phyloP scores from a whole-genome alignment of 2,888 invertebrate genomes.

The Chrysolina haemoptera region DNA sequence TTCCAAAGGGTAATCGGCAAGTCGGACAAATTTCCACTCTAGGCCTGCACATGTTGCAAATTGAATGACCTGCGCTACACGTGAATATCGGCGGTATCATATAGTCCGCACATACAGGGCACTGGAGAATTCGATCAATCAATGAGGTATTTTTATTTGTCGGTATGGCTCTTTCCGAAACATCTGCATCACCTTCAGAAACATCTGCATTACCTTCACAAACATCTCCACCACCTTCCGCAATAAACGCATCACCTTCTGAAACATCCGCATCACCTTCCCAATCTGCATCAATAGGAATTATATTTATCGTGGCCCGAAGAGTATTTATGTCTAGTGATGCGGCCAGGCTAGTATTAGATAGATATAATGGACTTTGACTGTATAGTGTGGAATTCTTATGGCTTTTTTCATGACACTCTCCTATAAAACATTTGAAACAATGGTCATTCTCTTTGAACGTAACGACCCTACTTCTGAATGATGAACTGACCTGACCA shows the following conservation, averaged over 20 bases:
- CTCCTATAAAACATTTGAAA: slow-evolving; percentile 25
- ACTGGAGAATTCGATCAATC: not conserved
- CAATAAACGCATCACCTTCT: too few species aligned
- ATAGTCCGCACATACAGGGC: not conserved
- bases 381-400: not conserved
- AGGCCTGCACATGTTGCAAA: not conserved
- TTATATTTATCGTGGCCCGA: not conserved
- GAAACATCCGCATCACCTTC: too few species aligned
- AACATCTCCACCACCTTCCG: too few species aligned
- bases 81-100: not conserved
- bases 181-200: not conserved
- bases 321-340: not conserved
- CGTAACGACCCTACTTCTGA: slow-evolving; percentile 11
- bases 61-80: not conserved
- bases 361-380: not conserved
- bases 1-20: not conserved
- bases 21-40: not conserved
- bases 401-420: slow-evolving; percentile 13
- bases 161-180: not conserved
- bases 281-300: too few species aligned
- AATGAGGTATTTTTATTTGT: not conserved
- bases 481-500: slow-evolving; percentile 13
- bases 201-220: too few species aligned
- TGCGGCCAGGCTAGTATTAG: not conserved
- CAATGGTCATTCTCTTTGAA: slow-evolving; percentile 30